Evolutionary conservation across 2,888 invertebrate genomes (phyloP).

Genomic region (Cryptosula pallasiana): DNA sequence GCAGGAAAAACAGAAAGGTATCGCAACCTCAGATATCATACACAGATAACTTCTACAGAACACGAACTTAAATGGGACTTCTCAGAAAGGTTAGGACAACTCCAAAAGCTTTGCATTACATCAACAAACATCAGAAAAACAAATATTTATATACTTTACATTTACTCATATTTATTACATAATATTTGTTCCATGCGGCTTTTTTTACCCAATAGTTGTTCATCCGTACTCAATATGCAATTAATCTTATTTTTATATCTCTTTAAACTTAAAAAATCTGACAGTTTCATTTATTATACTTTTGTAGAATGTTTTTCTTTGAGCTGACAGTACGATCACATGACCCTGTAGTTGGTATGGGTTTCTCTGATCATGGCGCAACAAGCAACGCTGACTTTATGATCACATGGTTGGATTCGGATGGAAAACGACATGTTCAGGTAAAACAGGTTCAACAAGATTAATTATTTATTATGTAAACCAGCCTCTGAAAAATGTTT

Average conservation of each 20-base stretch:
- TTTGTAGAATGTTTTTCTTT: constrained; percentile 23
- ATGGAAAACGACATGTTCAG: constrained; percentile 35
- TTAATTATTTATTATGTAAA: too few relatives aligned
- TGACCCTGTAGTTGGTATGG: constrained; percentile 31
- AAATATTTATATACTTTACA: too few relatives aligned
- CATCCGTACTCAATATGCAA: too few relatives aligned
- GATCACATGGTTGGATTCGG: constrained; percentile 38
- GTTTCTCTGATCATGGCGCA: constrained; percentile 37
- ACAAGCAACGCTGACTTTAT: constrained; percentile 37
- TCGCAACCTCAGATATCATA: not conserved
- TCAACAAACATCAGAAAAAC: too few relatives aligned
- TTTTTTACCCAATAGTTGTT: too few relatives aligned
- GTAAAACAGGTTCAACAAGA: too few relatives aligned
- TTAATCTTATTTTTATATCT: not conserved
- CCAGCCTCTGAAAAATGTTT: too few relatives aligned
- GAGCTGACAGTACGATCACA: constrained; percentile 18
- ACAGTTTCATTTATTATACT: not conserved
- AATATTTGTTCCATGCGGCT: too few relatives aligned
- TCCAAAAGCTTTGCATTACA: too few relatives aligned
- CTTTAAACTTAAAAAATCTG: not conserved
- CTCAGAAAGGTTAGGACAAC: not conserved
- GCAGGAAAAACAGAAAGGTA: constrained; percentile 5
- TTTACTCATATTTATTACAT: too few relatives aligned
- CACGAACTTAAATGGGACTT: constrained; percentile 20
- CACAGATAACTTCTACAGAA: constrained; percentile 1